Conservation (phyloP, 2,888 invertebrate species). For the Parnassius orleans region DNA sequence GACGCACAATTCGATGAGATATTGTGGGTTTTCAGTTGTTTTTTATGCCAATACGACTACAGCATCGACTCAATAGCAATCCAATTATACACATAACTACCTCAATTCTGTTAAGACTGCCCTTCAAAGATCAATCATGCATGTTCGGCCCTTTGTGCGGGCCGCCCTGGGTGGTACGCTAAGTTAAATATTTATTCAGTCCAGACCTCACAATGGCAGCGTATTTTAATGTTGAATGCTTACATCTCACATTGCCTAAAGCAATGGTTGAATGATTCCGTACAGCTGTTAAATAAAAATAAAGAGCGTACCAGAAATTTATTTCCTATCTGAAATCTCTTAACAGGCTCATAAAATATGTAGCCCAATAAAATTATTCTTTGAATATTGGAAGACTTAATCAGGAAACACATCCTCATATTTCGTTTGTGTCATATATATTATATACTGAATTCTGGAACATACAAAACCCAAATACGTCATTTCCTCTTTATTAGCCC, state of each 20-base stretch:
- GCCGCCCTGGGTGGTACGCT: conserved; percentile 72
- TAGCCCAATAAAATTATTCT: not conserved
- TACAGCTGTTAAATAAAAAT: conserved; percentile 1
- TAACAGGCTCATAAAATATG: not conserved
- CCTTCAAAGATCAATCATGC: conserved; percentile 73
- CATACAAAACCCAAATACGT: not conserved
- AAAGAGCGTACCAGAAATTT: not conserved
- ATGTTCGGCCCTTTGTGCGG: conserved; percentile 52
- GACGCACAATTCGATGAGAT: conserved; percentile 4
- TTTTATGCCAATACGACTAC: conserved; percentile 6
- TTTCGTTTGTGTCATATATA: not conserved
- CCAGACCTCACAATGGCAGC: conserved; percentile 63
- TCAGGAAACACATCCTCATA: not conserved
- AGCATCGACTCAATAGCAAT: conserved; percentile 15
- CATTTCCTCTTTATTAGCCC: too few relatives aligned
- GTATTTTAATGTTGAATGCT: conserved; percentile 66
- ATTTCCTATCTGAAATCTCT: conserved; percentile 6
- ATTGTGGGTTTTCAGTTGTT: conserved; percentile 5
- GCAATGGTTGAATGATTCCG: conserved; percentile 30
- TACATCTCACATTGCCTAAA: conserved; percentile 39
- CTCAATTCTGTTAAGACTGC: conserved; percentile 50
- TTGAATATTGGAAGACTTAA: not conserved
- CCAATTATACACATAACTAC: conserved; percentile 25
- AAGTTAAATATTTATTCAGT: conserved; percentile 76
- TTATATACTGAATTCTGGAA: not conserved